Percentiles rank a stretch among this genome's conserved stretches.
phyloP scores from a whole-genome alignment of 2,797 vertebrate genomes.

The Apogon talboti region DNA sequence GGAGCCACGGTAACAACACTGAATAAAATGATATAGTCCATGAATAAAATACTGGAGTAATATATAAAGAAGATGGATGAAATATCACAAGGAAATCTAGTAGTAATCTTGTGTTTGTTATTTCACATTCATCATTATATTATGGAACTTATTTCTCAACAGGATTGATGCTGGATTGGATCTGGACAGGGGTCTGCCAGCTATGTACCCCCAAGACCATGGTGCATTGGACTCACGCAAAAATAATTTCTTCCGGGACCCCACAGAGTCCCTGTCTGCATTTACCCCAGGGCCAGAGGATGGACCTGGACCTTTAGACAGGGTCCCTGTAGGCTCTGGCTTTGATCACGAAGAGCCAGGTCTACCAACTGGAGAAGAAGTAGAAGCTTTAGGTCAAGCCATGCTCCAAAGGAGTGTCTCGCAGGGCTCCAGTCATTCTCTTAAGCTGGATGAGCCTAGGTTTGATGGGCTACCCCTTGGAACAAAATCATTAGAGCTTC shows the following conservation, averaged over 20 bases:
- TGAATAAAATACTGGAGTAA: background rate
- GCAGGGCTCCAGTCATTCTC: slow-evolving; percentile 90
- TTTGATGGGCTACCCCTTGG: slow-evolving; percentile 82
- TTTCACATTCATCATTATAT: background rate
- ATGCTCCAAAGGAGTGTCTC: slow-evolving; percentile 91
- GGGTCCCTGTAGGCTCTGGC: slow-evolving; percentile 72
- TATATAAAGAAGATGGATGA: background rate
- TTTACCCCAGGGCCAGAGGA: slow-evolving; percentile 89
- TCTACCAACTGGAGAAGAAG: slow-evolving; percentile 84
- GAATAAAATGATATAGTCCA: background rate
- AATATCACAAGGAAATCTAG: background rate
- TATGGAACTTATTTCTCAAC: slow-evolving; percentile 17
- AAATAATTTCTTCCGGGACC: slow-evolving; percentile 89
- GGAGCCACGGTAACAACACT: slow-evolving; percentile 74
- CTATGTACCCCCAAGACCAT: slow-evolving; percentile 88
- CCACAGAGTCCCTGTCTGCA: slow-evolving; percentile 85
- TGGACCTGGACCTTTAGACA: slow-evolving; percentile 80
- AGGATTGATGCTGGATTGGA: slow-evolving; percentile 90
- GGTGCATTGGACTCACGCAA: slow-evolving; percentile 88
- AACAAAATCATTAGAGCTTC: slow-evolving; percentile 86
- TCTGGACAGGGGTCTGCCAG: slow-evolving; percentile 85
- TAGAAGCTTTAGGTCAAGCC: slow-evolving; percentile 83
- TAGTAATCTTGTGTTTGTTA: background rate
- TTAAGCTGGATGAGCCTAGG: slow-evolving; percentile 91
- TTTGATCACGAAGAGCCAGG: slow-evolving; percentile 87